Evolutionary conservation across 2,888 invertebrate species (phyloP).

Genomic region (Vanessa cardui): DNA sequence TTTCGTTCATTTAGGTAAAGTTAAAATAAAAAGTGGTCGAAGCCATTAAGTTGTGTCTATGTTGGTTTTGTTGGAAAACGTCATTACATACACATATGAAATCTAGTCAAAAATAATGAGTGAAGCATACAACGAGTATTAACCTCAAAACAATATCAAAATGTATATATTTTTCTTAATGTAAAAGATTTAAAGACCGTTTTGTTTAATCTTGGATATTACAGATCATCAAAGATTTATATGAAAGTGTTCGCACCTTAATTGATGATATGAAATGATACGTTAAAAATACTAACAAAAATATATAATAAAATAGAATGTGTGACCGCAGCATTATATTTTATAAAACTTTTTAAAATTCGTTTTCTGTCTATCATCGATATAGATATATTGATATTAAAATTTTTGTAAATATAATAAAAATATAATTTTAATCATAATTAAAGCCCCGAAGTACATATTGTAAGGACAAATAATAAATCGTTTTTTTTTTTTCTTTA

Average conservation of each 20-base stretch:
- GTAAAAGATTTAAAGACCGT: neutral
- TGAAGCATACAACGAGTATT: neutral
- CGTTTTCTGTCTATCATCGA: neutral
- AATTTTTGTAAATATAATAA: conserved; percentile 7
- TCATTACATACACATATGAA: no score
- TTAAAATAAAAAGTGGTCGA: conserved; percentile 2
- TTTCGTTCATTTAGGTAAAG: conserved; percentile 26
- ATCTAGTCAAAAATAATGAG: conserved; percentile 13
- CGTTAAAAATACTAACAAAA: neutral
- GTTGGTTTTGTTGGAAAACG: neutral
- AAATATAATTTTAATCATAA: conserved; percentile 14
- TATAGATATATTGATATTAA: neutral
- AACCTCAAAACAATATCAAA: neutral
- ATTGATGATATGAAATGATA: no score
- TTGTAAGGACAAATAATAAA: neutral
- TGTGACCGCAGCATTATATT: neutral
- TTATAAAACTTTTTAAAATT: neutral
- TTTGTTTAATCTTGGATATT: neutral
- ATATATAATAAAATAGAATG: neutral
- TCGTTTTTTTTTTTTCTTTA: conserved; percentile 49
- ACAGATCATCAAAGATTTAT: neutral
- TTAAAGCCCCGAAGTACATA: neutral
- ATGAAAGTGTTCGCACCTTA: neutral
- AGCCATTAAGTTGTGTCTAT: neutral
- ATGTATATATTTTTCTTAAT: neutral